These are phyloP conservation scores for Drosophila lini DNA, from an alignment of 1,140 invertebrate species.

Conservation along the genomic window DNA sequence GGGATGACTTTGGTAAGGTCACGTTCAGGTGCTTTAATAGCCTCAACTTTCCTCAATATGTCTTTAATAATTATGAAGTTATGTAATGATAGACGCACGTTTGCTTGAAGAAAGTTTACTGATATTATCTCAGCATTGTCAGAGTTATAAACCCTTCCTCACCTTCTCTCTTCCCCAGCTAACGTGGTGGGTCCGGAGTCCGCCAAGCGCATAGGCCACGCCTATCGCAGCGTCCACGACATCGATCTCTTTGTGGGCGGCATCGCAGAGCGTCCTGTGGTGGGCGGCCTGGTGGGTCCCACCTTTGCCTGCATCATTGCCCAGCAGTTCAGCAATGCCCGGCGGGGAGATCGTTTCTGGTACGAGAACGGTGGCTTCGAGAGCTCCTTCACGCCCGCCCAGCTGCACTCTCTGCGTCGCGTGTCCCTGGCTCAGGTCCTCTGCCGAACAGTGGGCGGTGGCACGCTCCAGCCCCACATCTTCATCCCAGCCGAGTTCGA, in stretches of 20 bases:
- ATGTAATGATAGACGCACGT: background rate
- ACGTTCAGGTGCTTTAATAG: background rate
- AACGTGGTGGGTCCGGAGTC: slow-evolving; percentile 89
- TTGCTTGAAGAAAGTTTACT: background rate
- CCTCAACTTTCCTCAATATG: slow-evolving; percentile 9
- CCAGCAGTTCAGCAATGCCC: slow-evolving; percentile 94
- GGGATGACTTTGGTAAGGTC: slow-evolving; percentile 88
- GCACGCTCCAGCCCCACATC: slow-evolving; percentile 80
- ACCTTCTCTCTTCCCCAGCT: slow-evolving; percentile 65
- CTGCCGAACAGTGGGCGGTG: slow-evolving; percentile 86
- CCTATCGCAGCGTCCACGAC: slow-evolving; percentile 92
- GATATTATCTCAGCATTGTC: background rate
- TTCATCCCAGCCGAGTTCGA: slow-evolving; percentile 75
- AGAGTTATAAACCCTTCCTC: too few species aligned
- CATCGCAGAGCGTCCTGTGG: slow-evolving; percentile 91
- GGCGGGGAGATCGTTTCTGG: slow-evolving; percentile 97
- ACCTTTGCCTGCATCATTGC: slow-evolving; percentile 98
- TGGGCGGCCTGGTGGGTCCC: slow-evolving; percentile 94
- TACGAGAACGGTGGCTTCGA: slow-evolving; percentile 92
- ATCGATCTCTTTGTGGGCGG: slow-evolving; percentile 97
- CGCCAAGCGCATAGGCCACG: slow-evolving; percentile 87
- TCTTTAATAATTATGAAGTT: slow-evolving; percentile 1
- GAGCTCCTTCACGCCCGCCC: slow-evolving; percentile 91
- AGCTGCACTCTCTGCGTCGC: slow-evolving; percentile 93
- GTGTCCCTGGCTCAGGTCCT: slow-evolving; percentile 92